These are phyloP conservation scores for Sinella curviseta DNA, from an alignment of 1,140 invertebrate species.

Conservation along the genomic window DNA sequence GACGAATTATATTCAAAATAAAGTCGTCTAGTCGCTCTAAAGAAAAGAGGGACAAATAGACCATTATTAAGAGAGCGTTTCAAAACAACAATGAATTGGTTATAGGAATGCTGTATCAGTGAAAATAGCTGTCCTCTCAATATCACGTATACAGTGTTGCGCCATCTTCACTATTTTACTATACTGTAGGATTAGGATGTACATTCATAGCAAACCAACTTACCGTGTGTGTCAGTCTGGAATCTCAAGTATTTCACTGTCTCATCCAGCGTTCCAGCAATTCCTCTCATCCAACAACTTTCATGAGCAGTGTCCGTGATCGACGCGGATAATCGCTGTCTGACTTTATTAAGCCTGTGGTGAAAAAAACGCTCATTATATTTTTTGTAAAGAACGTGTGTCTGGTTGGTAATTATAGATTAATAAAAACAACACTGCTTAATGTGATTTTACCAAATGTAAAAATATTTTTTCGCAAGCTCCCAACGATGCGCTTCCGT, in stretches of 20 bases:
- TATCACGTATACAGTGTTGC: no score
- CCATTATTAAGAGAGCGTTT: no score
- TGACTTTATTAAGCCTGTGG: background rate
- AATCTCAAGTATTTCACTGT: slow-evolving; percentile 24
- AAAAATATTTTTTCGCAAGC: slow-evolving; percentile 29
- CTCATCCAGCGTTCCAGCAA: background rate
- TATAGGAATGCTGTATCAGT: background rate
- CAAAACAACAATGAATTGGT: background rate
- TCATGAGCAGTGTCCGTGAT: background rate
- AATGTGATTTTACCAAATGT: slow-evolving; percentile 23
- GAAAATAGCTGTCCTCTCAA: no score
- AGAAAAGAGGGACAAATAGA: background rate
- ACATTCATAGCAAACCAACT: background rate
- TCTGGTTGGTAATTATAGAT: no score
- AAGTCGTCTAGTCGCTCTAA: slow-evolving; percentile 35
- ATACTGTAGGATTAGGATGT: no score
- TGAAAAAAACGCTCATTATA: no score
- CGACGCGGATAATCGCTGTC: background rate
- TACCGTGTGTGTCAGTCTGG: slow-evolving; percentile 27
- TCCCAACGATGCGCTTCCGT: slow-evolving; percentile 2
- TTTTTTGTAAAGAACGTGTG: no score
- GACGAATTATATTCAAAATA: slow-evolving; percentile 29
- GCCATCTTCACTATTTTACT: no score
- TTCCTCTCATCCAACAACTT: background rate
- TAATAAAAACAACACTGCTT: no score